Evolutionary conservation across 1,140 invertebrate species (phyloP), one percentile per base, ranked within the genome.

Genomic region (Microplitis mediator): DNA sequence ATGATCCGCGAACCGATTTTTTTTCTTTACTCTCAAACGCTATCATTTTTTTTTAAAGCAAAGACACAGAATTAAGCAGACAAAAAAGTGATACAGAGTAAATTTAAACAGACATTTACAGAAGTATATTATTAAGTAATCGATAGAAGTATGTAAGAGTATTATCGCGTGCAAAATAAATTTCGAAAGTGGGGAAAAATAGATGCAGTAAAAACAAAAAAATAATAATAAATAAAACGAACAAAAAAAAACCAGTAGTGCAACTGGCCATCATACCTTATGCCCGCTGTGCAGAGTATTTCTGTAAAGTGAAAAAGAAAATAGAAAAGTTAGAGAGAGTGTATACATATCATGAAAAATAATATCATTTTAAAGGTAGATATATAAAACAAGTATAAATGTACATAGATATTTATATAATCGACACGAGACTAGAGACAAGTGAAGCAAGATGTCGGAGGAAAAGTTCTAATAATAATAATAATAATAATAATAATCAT

Each of bases 261-360:
- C 52, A 58, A 60, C 23, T 23, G 39, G 50, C 65, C 65, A 32
- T 69, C 83, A 78, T 87, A 87, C 85, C 85, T 87, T 87, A 79
- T 87, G 82, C 73, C 85, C 84, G 77, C 84, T 84, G 83, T 85
- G 84, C 78, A 86, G 85, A 82, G 84, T 81, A 78, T 85, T 84
- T 86, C 86, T 87, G 86, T 79, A 87, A 87, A 82, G 82, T 79
- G 39, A 85, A 86, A 82, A 76, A 85, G 82, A 85, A 83, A 85
- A 82, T 77, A 82, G 79, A 80, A 85, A 73, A 82, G 82, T 86
- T 86, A 85, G 82, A 85, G 77, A 81, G 79, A 82, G 39, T 31
- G 23, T 80, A 80, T 79, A 79, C 16, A 36, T 8, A 60, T 39
- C 36, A 35, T 56, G n/a, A 35, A 54, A 68, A 54, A 68, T 39